Evolutionary conservation across 2,888 invertebrate genomes (phyloP), one percentile per base, ranked within the genome.

Genomic region (Pseudeuparius sepicola): DNA sequence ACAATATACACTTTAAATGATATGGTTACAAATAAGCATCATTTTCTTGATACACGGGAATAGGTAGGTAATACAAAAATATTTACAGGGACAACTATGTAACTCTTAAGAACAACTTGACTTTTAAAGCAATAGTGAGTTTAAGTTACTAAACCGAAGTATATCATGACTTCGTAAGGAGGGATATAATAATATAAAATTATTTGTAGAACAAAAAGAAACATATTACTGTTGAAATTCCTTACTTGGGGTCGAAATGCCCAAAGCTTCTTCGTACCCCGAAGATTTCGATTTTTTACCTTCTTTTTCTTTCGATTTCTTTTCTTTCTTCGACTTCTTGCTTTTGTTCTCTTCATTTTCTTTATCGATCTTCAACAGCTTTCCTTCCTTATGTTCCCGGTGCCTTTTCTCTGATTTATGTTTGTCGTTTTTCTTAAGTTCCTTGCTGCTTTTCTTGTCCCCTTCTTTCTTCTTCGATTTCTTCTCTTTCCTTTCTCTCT

Each of bases 241-340:
- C 65, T 90, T 88, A 53, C 87, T 89, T 7, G 90, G 88, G 23
- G 89, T 90, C 28, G 88, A 88, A 55, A 90, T 88, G 43, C 89
- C 92, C 50, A 83, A 71, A 23, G 90, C 83, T 66, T 89, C 89
- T 61, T 92, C 92, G 55, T 92, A 92, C 31, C 83, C 89, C 17
- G 72, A 66, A 6, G 20, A 20, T 20, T 20, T 7, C 7, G n/a
- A 7, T 20, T 6, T 9, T 25, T 12, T 17, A 29, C 26, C 26
- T 6, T 26, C 26, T 11, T 26, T 26, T 7, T 26, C 26, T 10
- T 26, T 26, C 6, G 11, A 14, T 31, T 39, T 44, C 34, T 42
- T 41, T 25, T 35, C 33, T 14, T 53, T 53, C 36, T 55, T 56
- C 26, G 51, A 50, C 30, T 51, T 50, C 36, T 55, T 56, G 48